Percentiles rank a stretch among this genome's conserved stretches.
Evolutionary conservation across 2,113 vertebrate species (phyloP).

Genomic region (Chlamydotis undulata): DNA sequence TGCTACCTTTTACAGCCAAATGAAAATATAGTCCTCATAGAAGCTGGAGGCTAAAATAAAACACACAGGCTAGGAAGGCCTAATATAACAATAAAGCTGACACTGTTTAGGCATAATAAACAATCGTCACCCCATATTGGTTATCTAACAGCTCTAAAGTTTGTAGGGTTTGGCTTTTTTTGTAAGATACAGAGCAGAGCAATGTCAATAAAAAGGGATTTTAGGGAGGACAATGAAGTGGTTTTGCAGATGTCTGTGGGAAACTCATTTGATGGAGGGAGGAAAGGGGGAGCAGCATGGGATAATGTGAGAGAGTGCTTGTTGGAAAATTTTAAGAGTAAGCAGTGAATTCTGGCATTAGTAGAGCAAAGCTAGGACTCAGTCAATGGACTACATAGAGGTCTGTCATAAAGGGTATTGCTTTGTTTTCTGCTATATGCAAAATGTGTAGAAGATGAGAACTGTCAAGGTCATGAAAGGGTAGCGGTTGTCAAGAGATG

Average conservation of each 20-base stretch:
- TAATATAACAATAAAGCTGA: background rate
- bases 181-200: background rate
- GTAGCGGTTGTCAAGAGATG: background rate
- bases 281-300: background rate
- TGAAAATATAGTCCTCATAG: background rate
- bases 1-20: background rate
- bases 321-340: background rate
- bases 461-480: background rate
- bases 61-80: background rate
- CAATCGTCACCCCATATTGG: background rate
- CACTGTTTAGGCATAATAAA: background rate
- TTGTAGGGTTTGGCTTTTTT: background rate
- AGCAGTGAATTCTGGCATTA: background rate
- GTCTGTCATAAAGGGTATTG: background rate
- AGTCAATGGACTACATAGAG: background rate
- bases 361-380: background rate
- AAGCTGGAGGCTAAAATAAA: background rate
- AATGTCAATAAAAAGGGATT: background rate
- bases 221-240: background rate
- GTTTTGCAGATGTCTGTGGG: constrained; percentile 38
- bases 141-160: background rate
- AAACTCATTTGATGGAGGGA: background rate
- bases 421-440: background rate
- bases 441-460: background rate
- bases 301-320: background rate